phyloP scores from a whole-genome alignment of 2,797 vertebrate genomes.

The Hydrophis major region DNA sequence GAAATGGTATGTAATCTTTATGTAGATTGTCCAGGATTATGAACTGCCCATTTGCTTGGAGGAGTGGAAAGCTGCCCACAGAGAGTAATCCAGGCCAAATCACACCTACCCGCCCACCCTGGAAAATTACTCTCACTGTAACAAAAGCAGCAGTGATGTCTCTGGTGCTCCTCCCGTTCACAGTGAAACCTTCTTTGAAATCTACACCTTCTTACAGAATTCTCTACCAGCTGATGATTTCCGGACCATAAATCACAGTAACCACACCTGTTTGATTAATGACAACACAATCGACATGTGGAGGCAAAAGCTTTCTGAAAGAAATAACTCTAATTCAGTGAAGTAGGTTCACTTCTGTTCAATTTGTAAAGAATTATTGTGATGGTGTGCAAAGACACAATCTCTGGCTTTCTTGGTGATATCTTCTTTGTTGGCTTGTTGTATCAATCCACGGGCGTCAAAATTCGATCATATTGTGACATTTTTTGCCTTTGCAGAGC shows the following conservation, averaged over 20 bases:
- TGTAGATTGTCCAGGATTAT: not conserved
- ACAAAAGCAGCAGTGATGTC: not conserved
- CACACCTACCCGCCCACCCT: too few relatives aligned
- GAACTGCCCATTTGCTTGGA: not conserved
- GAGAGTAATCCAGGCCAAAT: not conserved
- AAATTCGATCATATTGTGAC: too few relatives aligned
- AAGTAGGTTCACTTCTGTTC: conserved; percentile 78
- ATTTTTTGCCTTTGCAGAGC: too few relatives aligned
- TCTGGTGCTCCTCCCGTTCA: not conserved
- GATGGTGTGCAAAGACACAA: not conserved
- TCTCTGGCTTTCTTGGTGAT: not conserved
- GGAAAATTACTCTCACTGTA: not conserved
- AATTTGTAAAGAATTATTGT: not conserved
- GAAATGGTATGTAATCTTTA: not conserved
- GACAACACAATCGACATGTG: conserved; percentile 87
- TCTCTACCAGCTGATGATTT: conserved; percentile 86
- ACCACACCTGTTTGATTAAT: conserved; percentile 87
- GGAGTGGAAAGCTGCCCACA: not conserved
- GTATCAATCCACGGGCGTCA: not conserved
- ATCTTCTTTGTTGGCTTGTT: not conserved
- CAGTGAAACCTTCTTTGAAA: conserved; percentile 46
- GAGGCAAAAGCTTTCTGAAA: conserved; percentile 89
- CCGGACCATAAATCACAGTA: conserved; percentile 82
- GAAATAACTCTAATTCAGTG: conserved; percentile 82
- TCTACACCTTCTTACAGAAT: conserved; percentile 75